Evolutionary conservation across 2,888 invertebrate genomes (phyloP), one percentile per base, ranked within the genome.

Genomic region (Zygothrica quintamaculata): DNA sequence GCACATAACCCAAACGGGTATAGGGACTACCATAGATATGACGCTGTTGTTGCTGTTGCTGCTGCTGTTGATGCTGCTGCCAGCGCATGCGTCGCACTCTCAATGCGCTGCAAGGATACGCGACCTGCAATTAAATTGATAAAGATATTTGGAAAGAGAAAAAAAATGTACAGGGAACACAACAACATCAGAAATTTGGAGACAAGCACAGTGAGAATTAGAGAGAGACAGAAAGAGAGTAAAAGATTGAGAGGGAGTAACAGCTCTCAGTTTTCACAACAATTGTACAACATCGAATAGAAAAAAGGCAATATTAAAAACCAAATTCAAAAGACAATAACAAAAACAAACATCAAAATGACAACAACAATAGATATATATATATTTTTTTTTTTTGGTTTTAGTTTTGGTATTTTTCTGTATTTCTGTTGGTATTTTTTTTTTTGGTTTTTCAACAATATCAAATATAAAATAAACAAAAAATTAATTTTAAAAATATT

Each of bases 81-180:
- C 74, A 65, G 58, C 78, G 84, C 75, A 81, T 60, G 67, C 79
- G 81, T 39, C 79, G 69, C 66, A 75, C 33, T 39, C 64, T 74
- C 48, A 85, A 31, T 0, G 74, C 59, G 22, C 70, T 68, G 46
- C 74, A 84, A 13, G 74, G 84, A 71, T 84, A 77, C 50, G 77
- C 55, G 62, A 80, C 68, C 80, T 80, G 82, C 11, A 79, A 79
- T 42, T 52, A 69, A 40, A 77, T 66, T 64, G 60, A 82, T 72
- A 61, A 57, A 47, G 36, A 47, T 11, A 51, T 39, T 60, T 71
- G 66, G 50, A 71, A 40, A 74, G 34, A 65, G 50, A 58, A 50
- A 53, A 59, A 43, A 56, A 53, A 39, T 67, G 62, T 31, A 71
- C 47, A 64, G 39, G 33, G 42, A 57, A 66, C 57, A 58, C 40